These are phyloP conservation scores for Ypsolopha scabrella DNA, from an alignment of 2,888 invertebrate genomes.

Conservation along the genomic window DNA sequence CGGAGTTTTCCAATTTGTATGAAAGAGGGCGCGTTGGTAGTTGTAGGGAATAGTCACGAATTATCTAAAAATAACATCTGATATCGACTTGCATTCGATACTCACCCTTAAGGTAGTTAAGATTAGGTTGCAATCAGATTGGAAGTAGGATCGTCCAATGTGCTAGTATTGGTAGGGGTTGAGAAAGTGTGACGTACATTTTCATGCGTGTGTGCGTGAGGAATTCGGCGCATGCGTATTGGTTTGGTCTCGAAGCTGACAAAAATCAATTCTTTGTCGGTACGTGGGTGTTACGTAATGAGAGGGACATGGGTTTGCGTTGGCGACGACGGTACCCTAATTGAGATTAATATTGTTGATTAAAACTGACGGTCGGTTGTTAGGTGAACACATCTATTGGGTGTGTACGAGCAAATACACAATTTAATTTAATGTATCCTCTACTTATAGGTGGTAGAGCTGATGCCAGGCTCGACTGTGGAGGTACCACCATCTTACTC, in stretches of 20 bases:
- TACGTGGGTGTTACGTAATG: constrained; percentile 65
- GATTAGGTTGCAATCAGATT: constrained; percentile 17
- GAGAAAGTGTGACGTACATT: background rate
- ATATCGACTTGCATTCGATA: constrained; percentile 8
- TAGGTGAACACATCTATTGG: constrained; percentile 3
- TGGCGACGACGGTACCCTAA: constrained; percentile 35
- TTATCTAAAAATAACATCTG: constrained; percentile 59
- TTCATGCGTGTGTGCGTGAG: constrained; percentile 28
- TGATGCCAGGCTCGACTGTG: no score
- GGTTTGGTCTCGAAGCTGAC: constrained; percentile 29
- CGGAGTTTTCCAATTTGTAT: constrained; percentile 56
- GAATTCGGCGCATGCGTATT: constrained; percentile 49
- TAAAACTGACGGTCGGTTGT: constrained; percentile 9
- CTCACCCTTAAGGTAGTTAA: constrained; percentile 9
- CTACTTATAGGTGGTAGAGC: no score
- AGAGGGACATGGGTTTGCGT: constrained; percentile 36
- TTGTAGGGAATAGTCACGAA: constrained; percentile 46
- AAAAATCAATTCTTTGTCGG: constrained; percentile 60
- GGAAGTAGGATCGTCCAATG: background rate
- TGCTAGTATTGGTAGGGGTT: background rate
- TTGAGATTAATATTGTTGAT: constrained; percentile 34
- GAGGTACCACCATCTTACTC: no score
- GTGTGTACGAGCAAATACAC: background rate
- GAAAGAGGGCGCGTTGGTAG: constrained; percentile 60
- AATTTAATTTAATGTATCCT: no score